phyloP scores from a whole-genome alignment of 1,140 invertebrate species.

The Apis dorsata region DNA sequence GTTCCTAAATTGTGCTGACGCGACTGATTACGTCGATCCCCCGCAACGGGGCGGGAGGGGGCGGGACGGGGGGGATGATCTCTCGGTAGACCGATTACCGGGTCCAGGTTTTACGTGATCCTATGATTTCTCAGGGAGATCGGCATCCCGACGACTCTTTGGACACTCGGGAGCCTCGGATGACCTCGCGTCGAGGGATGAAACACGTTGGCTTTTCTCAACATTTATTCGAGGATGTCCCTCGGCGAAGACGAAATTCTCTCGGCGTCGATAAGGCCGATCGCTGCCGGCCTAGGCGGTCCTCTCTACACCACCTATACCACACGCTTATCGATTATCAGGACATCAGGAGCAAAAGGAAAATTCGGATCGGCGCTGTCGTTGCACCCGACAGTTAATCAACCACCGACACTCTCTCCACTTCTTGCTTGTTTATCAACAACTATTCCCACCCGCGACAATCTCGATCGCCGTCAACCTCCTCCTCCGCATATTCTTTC shows the following conservation, averaged over 20 bases:
- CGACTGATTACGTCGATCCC: constrained; percentile 16
- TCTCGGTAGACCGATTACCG: background rate
- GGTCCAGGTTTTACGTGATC: constrained; percentile 72
- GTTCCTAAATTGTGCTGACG: constrained; percentile 11
- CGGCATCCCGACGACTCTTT: constrained; percentile 59
- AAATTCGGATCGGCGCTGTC: constrained; percentile 50
- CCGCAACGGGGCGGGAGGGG: too few relatives aligned
- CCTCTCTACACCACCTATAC: constrained; percentile 49
- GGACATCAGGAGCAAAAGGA: constrained; percentile 64
- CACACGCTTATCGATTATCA: constrained; percentile 69
- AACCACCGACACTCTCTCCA: constrained; percentile 36
- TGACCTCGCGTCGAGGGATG: constrained; percentile 55
- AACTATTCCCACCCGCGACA: constrained; percentile 12
- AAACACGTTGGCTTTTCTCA: constrained; percentile 44
- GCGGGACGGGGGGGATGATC: background rate
- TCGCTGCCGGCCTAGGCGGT: constrained; percentile 56
- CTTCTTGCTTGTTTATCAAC: constrained; percentile 58
- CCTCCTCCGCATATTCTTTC: background rate
- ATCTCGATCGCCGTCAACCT: background rate
- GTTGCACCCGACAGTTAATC: constrained; percentile 43
- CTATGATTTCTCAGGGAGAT: constrained; percentile 76
- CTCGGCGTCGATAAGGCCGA: constrained; percentile 61
- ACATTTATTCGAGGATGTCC: constrained; percentile 59
- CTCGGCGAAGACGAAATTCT: constrained; percentile 26
- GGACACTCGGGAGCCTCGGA: constrained; percentile 27